Evolutionary conservation across 2,113 vertebrate genomes (phyloP), one percentile per base, ranked within the genome.

Genomic region (Hepsetus odoe): DNA sequence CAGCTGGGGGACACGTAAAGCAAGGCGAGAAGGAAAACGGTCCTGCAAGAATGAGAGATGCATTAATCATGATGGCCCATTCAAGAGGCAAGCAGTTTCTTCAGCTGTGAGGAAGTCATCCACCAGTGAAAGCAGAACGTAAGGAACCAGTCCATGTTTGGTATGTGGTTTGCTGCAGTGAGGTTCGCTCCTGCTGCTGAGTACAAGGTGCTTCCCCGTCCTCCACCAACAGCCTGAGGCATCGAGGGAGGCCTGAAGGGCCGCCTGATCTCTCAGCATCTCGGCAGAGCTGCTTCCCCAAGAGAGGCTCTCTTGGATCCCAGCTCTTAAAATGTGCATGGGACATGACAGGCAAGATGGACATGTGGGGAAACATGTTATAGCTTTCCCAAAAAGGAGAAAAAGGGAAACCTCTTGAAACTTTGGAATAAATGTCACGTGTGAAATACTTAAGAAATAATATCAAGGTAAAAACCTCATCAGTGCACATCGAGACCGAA

Each of bases 41-140:
- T 84, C 82, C 72, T 66, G 71, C 26, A 62, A 76, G 81, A 84
- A 14, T 72, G 79, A 75, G 81, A 83, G 75, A 81, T 88, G 86
- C 86, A 92, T 92, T 89, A 92, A 90, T 91, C 87, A 90, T 90
- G 86, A 89, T 84, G 86, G 86, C 88, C 88, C 88, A 77, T 90
- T 90, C 70, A 82, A 85, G 89, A 85, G 85, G 89, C 89, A 86
- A 84, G 86, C 83, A 74, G 85, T 87, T 86, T 85, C 86, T 88
- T 87, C 81, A 81, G 46, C 51, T 9, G 18, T 38, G 49, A 55
- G 80, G 83, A 68, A 68, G 64, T 84, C 68, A 61, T 53, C 56
- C 58, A 42, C 12, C 13, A 53, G n/a, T 35, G 46, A 33, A 53
- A 26, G 8, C 28, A 44, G 38, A 42, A 56, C 8, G 16, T 53